A percentile compares a stretch with the other conserved stretches of the same genome.
phyloP scores from a whole-genome alignment of 2,888 invertebrate species.

The Aspidapion aeneum region DNA sequence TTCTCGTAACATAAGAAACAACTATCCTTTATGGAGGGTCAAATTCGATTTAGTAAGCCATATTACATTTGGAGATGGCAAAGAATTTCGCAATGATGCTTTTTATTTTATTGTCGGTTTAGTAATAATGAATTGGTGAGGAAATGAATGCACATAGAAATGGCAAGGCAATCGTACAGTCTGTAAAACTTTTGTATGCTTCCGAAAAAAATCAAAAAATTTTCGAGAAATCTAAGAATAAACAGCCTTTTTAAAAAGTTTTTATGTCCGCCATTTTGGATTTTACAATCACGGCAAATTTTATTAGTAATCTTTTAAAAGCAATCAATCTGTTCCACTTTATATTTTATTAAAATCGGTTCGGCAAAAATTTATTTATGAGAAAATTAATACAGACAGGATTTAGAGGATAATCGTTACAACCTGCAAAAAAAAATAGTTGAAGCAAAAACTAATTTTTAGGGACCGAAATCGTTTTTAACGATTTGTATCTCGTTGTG shows the following conservation, averaged over 20 bases:
- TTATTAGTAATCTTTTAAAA: background rate
- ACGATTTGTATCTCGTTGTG: background rate
- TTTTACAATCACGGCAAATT: background rate
- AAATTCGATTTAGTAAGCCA: no score
- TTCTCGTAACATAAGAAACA: no score
- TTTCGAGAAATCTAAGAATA: background rate
- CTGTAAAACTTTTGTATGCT: no score
- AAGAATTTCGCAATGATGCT: background rate
- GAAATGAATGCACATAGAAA: no score
- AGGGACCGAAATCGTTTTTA: background rate
- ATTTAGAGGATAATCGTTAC: background rate
- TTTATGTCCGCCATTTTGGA: background rate
- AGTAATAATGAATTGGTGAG: background rate
- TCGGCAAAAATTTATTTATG: background rate
- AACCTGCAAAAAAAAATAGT: background rate
- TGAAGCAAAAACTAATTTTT: background rate
- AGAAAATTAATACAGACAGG: no score
- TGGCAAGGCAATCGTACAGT: no score
- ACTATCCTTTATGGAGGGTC: no score
- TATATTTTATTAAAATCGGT: background rate
- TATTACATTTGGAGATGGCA: no score
- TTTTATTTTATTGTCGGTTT: background rate
- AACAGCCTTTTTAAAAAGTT: background rate
- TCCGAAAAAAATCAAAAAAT: no score
- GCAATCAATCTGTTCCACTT: background rate